phyloP scores from a whole-genome alignment of 2,113 vertebrate species.

The Sinocyclocheilus anshuiensis region DNA sequence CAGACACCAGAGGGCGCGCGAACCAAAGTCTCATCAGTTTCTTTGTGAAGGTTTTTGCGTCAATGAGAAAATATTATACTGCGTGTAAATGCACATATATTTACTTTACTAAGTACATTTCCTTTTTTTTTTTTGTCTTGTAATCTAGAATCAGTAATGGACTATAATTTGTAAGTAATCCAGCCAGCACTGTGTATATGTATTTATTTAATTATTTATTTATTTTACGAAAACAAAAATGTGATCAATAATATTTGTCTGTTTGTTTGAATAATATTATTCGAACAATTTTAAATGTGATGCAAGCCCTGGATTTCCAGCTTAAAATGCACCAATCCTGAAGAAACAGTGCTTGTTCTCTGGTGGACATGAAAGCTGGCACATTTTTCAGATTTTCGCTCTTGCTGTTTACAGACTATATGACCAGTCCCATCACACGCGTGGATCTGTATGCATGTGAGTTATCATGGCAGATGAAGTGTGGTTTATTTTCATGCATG shows the following conservation, averaged over 20 bases:
- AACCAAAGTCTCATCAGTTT: background rate
- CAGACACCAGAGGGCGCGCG: conserved; percentile 15
- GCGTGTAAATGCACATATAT: background rate
- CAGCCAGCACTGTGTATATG: background rate
- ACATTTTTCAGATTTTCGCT: background rate
- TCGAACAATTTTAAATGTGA: background rate
- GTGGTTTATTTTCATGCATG: background rate
- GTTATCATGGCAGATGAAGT: background rate
- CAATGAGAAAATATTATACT: background rate
- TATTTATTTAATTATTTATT: no score
- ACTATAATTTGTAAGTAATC: background rate
- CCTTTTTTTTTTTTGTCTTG: background rate
- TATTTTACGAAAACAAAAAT: background rate
- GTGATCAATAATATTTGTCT: background rate
- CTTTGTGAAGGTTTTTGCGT: background rate
- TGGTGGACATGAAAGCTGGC: background rate
- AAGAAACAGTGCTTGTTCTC: background rate
- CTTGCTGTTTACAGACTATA: background rate
- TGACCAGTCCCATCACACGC: no score
- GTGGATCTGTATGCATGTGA: background rate
- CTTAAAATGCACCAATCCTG: background rate
- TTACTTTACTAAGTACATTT: background rate
- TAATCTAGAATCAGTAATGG: background rate
- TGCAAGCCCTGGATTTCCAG: background rate
- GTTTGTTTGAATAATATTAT: background rate